Conservation (phyloP, 2,888 invertebrate genomes). For the Dasypogon diadema region DNA sequence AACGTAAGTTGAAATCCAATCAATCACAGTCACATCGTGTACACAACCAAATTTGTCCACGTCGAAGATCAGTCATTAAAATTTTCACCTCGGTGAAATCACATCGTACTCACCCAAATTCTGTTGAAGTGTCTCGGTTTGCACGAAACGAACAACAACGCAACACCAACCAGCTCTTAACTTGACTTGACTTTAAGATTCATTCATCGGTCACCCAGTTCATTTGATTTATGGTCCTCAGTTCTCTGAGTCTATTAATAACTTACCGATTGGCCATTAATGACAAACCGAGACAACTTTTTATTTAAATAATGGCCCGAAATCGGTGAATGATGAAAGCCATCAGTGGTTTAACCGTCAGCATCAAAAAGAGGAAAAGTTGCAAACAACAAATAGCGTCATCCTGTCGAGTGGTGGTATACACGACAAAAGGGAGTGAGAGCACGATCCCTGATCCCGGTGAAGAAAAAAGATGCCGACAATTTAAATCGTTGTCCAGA, state of each 20-base stretch:
- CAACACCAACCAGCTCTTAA: no score
- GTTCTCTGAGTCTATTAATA: slow-evolving; percentile 22
- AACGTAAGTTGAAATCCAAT: no score
- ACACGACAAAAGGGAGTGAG: background rate
- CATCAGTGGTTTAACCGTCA: background rate
- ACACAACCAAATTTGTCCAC: no score
- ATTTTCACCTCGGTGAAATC: no score
- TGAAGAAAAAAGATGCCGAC: background rate
- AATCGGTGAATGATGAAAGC: slow-evolving; percentile 4
- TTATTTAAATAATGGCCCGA: slow-evolving; percentile 41
- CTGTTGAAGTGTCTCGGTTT: no score
- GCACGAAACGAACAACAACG: no score
- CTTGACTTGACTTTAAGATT: background rate
- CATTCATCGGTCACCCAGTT: slow-evolving; percentile 1
- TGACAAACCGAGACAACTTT: slow-evolving; percentile 39
- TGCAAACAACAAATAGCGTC: background rate
- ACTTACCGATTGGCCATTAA: slow-evolving; percentile 40
- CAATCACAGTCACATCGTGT: no score
- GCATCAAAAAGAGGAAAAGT: no score
- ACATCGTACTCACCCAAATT: no score
- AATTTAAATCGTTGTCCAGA: background rate
- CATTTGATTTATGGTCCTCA: background rate
- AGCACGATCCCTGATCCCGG: background rate
- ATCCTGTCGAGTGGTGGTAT: background rate
- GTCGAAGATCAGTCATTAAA: no score